phyloP scores from a whole-genome alignment of 2,797 vertebrate species.

The Cyprinella venusta region DNA sequence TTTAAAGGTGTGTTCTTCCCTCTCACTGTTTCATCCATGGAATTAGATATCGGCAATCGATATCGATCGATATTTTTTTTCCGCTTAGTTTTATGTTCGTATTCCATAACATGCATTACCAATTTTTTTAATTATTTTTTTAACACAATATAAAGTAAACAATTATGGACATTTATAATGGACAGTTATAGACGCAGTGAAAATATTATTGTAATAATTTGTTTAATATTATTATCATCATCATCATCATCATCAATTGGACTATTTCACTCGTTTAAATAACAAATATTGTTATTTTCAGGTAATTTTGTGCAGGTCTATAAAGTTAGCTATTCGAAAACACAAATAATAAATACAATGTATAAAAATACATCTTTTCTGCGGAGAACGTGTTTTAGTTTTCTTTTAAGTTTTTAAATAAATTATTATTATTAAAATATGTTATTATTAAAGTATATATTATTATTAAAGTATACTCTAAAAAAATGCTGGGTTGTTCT shows the following conservation, averaged over 20 bases:
- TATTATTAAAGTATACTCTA: no score
- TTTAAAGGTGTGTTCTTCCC: conserved; percentile 38
- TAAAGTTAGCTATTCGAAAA: background rate
- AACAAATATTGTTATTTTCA: background rate
- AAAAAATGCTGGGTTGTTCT: no score
- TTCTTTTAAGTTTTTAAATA: background rate
- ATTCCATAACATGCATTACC: background rate
- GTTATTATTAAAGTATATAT: no score
- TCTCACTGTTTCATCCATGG: background rate
- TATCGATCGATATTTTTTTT: background rate
- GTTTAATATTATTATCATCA: background rate
- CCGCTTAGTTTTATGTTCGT: background rate
- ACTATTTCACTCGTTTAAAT: background rate
- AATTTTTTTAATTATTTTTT: background rate
- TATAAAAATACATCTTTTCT: background rate
- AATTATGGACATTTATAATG: no score
- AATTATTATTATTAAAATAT: no score
- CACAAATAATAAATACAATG: background rate
- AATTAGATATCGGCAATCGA: background rate
- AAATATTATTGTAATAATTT: background rate
- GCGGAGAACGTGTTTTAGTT: background rate
- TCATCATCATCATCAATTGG: background rate
- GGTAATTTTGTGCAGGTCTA: background rate
- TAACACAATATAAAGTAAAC: background rate
- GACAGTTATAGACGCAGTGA: background rate